Evolutionary conservation across 2,797 vertebrate genomes (phyloP).

Genomic region (Myotis findleyi): DNA sequence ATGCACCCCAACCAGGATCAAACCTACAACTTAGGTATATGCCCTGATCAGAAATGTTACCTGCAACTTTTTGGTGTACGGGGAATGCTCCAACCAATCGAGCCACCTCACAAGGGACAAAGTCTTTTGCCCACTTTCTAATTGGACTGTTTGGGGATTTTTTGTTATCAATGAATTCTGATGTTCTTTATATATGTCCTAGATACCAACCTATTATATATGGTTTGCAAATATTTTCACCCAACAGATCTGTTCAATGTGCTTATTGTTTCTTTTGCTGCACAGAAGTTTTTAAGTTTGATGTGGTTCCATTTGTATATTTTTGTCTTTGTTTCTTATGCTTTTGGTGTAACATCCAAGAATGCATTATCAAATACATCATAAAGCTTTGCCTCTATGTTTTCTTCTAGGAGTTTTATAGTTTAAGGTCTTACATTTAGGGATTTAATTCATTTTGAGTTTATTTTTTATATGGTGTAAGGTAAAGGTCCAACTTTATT

Average conservation of each 20-base stretch:
- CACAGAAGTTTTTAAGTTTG: neutral
- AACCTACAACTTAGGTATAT: too few relatives aligned
- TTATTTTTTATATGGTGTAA: neutral
- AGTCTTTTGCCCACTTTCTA: neutral
- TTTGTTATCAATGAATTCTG: neutral
- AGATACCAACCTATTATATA: neutral
- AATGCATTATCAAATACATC: neutral
- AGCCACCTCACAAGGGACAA: neutral
- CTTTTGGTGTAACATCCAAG: neutral
- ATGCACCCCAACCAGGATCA: too few relatives aligned
- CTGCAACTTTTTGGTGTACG: too few relatives aligned
- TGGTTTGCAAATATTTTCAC: constrained; percentile 34
- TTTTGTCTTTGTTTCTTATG: neutral
- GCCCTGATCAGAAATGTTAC: too few relatives aligned
- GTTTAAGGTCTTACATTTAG: neutral
- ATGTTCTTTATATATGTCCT: neutral
- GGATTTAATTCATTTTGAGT: neutral
- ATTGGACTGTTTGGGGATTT: neutral
- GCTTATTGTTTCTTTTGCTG: neutral
- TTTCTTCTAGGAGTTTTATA: neutral
- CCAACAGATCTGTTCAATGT: neutral
- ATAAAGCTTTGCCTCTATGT: neutral
- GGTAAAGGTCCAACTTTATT: neutral
- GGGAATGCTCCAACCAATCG: too few relatives aligned
- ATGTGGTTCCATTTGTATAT: neutral